phyloP scores from a whole-genome alignment of 2,888 invertebrate genomes.

The Macrostomum cliftonense region DNA sequence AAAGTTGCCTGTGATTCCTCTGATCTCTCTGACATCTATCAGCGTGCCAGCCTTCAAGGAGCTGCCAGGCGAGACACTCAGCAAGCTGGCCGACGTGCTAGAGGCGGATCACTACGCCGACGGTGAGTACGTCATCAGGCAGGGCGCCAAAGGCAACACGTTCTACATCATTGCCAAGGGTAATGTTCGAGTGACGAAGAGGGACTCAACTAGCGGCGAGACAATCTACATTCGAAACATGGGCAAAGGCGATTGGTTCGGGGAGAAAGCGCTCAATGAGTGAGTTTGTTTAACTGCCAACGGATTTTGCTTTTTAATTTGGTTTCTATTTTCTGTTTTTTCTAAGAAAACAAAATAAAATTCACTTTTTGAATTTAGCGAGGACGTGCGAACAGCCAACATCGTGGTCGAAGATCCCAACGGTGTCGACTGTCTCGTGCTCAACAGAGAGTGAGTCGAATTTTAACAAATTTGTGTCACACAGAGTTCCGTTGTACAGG shows the following conservation, averaged over 20 bases:
- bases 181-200: conserved; percentile 39
- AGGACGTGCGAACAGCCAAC: conserved; percentile 85
- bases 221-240: conserved; percentile 51
- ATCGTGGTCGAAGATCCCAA: conserved; percentile 78
- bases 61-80: conserved; percentile 74
- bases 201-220: not conserved
- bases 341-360: too few species aligned
- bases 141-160: conserved; percentile 83
- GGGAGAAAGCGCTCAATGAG: conserved; percentile 64
- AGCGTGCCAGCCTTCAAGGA: conserved; percentile 91
- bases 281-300: conserved; percentile 15
- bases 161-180: conserved; percentile 94
- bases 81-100: conserved; percentile 81
- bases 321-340: too few species aligned
- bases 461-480: too few species aligned
- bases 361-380: conserved; percentile 45
- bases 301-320: too few species aligned
- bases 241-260: conserved; percentile 85
- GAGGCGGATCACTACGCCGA: conserved; percentile 80
- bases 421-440: conserved; percentile 79
- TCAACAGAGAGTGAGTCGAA: conserved; percentile 57
- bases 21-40: too few species aligned
- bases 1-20: too few species aligned
- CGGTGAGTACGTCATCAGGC: conserved; percentile 83
- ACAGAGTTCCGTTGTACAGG: not conserved